Evolutionary conservation across 2,113 vertebrate genomes (phyloP).

Genomic region (Osmerus mordax): DNA sequence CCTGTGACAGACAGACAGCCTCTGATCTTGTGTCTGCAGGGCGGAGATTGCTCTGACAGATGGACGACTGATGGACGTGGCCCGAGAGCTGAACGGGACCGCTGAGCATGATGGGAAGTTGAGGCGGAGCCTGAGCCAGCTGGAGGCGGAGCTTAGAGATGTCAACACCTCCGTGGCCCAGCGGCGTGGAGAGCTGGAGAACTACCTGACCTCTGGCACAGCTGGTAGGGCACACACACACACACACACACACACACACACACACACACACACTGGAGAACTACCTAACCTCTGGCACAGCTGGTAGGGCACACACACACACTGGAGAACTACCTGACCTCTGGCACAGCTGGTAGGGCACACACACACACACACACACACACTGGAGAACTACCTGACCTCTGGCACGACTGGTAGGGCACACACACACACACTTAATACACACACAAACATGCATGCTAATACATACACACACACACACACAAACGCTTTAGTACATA

Average conservation of each 20-base stretch:
- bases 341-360: too few species aligned
- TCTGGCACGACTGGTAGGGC: too few species aligned
- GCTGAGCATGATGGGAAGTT: constrained; percentile 35
- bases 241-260: neutral
- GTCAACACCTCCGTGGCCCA: constrained; percentile 68
- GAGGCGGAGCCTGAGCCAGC: constrained; percentile 38
- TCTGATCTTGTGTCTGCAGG: constrained; percentile 37
- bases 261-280: neutral
- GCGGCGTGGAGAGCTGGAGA: constrained; percentile 57
- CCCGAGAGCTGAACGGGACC: constrained; percentile 58
- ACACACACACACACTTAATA: too few species aligned
- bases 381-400: neutral
- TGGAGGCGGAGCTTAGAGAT: constrained; percentile 53
- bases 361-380: neutral
- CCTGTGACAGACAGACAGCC: neutral
- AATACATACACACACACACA: neutral
- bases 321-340: too few species aligned
- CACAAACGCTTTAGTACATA: neutral
- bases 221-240: constrained; percentile 59
- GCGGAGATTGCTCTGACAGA: constrained; percentile 65
- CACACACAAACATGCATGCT: too few species aligned
- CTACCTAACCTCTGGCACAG: too few species aligned
- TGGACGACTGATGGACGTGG: constrained; percentile 55
- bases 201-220: constrained; percentile 59
- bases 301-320: too few species aligned